Evolutionary conservation across 2,888 invertebrate species (phyloP), one percentile per base, ranked within the genome.

Genomic region (Microctonus aethiopoides): DNA sequence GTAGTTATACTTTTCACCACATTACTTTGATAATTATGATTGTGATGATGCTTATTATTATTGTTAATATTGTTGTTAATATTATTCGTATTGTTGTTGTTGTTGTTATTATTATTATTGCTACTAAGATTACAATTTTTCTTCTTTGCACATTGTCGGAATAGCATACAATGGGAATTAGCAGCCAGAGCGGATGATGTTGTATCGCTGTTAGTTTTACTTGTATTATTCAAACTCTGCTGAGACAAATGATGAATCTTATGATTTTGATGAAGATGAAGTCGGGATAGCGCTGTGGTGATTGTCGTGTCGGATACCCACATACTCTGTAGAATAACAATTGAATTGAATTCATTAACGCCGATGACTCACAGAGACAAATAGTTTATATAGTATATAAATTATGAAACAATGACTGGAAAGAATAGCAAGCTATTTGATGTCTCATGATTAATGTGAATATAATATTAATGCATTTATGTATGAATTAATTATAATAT

Each of bases 231-330:
- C 80, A 76, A 82, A 75, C 76, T 83, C 76, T 78, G 83, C 74
- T 73, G 85, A 74, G 70, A 87, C 66, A 60, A 87, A 85, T 46
- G 87, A 85, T 71, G 87, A 79, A 73, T 87, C 83, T 75, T 85
- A 78, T 81, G 87, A 78, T 73, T 85, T 80, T 75, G 85, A 80
- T 75, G 88, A 75, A 77, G 87, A 80, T 83, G 81, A 72, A 87
- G 78, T 73, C 84, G 80, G 69, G 86, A 84, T 84, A 86, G 84
- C 62, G 83, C 83, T 73, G 85, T 73, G 78, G 87, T 78, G 86
- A 87, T 79, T 76, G 86, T 83, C 82, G 88, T 77, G 70, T 89
- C 89, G 54, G 90, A 89, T 46, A 89, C 87, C 90, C 90, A 90
- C 83, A 89, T 89, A 74, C 89, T 89, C 90, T 90, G 87, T 32